These are phyloP conservation scores for Tragelaphus imberbis DNA, from an alignment of 2,113 vertebrate species.

Conservation along the genomic window DNA sequence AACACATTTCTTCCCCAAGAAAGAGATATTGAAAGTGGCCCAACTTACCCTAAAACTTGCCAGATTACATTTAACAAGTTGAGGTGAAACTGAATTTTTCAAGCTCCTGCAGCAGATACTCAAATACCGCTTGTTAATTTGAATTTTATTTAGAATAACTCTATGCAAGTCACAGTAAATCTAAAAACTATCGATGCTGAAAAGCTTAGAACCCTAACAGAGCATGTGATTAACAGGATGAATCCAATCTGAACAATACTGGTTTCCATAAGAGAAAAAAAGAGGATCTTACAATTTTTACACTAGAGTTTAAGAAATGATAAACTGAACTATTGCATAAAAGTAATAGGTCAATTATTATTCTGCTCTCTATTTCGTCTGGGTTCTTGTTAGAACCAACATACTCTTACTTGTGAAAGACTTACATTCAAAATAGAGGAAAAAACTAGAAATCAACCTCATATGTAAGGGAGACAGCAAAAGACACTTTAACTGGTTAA, in stretches of 20 bases:
- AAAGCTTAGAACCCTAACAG: neutral
- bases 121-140: neutral
- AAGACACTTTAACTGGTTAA: neutral
- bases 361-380: neutral
- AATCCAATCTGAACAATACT: neutral
- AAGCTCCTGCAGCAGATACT: neutral
- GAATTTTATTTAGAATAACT: neutral
- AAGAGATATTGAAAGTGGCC: neutral
- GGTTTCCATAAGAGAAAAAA: neutral
- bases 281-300: slow-evolving; percentile 3
- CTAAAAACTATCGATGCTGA: neutral
- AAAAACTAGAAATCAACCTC: neutral
- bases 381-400: neutral
- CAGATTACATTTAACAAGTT: slow-evolving; percentile 13
- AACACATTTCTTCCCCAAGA: neutral
- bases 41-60: neutral
- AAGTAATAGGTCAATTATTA: neutral
- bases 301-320: neutral
- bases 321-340: neutral
- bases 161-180: neutral
- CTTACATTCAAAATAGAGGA: neutral
- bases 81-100: neutral
- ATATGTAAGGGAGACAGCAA: neutral
- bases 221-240: neutral
- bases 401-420: neutral